phyloP scores from a whole-genome alignment of 2,888 invertebrate species.

The Lydus trimaculatus region DNA sequence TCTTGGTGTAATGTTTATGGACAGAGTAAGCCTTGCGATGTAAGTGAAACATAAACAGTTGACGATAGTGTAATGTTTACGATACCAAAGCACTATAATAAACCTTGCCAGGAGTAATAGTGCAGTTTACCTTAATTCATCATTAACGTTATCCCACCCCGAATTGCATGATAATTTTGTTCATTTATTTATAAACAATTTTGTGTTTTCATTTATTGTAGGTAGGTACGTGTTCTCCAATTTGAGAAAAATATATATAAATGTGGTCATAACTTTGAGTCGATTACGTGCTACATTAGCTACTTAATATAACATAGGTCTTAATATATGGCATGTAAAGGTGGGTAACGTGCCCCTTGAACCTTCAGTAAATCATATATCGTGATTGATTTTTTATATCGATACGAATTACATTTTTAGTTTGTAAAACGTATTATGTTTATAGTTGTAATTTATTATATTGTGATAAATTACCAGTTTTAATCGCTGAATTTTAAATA shows the following conservation, averaged over 20 bases:
- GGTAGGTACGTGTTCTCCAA: too few species aligned
- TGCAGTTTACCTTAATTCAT: not conserved
- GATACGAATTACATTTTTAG: not conserved
- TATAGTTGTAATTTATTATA: not conserved
- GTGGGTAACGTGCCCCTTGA: slow-evolving; percentile 3
- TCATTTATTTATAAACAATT: not conserved
- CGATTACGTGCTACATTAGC: slow-evolving; percentile 5
- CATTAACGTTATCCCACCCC: not conserved
- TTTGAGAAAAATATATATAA: not conserved
- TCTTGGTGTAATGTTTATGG: not conserved
- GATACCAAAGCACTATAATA: not conserved
- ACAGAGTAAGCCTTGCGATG: not conserved
- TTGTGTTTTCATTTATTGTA: not conserved
- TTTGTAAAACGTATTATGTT: not conserved
- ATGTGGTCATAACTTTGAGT: not conserved
- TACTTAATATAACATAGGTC: not conserved
- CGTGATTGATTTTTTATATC: slow-evolving; percentile 1
- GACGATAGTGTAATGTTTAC: not conserved
- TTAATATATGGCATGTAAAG: slow-evolving; percentile 7
- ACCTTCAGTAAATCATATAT: not conserved
- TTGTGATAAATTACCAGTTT: not conserved
- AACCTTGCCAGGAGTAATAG: not conserved
- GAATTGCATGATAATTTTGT: not conserved
- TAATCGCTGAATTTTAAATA: not conserved
- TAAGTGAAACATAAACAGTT: not conserved